Base-by-base conservation (phyloP, 2,888 invertebrate genomes). In the Eristalis tenax region DNA sequence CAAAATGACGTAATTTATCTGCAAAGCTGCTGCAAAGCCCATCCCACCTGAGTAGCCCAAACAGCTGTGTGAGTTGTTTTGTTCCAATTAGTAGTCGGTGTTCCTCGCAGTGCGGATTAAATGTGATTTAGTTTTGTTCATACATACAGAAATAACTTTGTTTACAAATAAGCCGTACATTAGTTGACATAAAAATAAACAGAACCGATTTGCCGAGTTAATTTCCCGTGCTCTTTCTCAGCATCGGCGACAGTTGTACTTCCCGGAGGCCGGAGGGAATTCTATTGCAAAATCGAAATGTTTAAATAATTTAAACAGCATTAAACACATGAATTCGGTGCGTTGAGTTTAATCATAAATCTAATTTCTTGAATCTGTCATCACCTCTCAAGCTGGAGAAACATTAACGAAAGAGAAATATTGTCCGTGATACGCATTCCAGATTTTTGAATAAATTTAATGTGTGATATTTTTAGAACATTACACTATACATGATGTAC, bases 391-490 rank as follows among this genome's bases (percentile, higher is more conserved):
- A 50, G 6, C n/a, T 3, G 4, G 43, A n/a, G 15, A 13, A 15
- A 3, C 5, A 50, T 50, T 5, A 6, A 6, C 4, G n/a, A 43
- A 40, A 43, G 4, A 18, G 50, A 50, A 50, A 18, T 50, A n/a
- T 23, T 59, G 26, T 15, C 15, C 40, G 64, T 65, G 57, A 22
- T 28, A 43, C 59, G 66, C 38, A 43, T 43, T 23, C 4, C 26
- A 40, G 57, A n/a, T 40, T 40, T 64, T 28, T 74, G 71, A 77
- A 77, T 70, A 71, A 50, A 82, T 70, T 77, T 23, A 18, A 18
- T 43, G 26, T 23, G 43, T 22, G 26, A 32, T 86, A 86, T 86
- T 86, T 86, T 86, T 86, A 86, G 86, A 83, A 43, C 28, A 75
- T 86, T 86, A 79, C 74, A 79, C 11, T 78, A 68, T 61, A 3